Evolutionary conservation across 2,113 vertebrate genomes (phyloP).

Genomic region (Aegithalos caudatus): DNA sequence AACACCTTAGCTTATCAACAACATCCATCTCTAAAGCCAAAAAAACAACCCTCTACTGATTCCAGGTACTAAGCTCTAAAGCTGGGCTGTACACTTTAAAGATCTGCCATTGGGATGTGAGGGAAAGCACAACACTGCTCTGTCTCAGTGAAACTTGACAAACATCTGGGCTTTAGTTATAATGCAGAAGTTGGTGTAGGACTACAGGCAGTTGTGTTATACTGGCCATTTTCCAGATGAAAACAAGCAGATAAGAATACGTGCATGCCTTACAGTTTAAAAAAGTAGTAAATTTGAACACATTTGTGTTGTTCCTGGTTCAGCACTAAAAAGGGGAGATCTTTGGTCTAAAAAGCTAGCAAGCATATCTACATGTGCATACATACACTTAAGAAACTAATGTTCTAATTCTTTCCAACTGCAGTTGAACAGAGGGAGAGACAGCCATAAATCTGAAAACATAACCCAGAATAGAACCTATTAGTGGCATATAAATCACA

Average conservation of each 20-base stretch:
- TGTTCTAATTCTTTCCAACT: not conserved
- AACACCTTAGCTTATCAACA: not conserved
- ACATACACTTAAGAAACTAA: not conserved
- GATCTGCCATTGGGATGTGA: not conserved
- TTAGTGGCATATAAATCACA: conserved; percentile 21
- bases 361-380: not conserved
- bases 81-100: not conserved
- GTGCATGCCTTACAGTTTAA: not conserved
- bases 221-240: not conserved
- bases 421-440: not conserved
- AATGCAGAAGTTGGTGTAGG: not conserved
- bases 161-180: not conserved
- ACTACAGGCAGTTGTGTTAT: not conserved
- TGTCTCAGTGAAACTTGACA: not conserved
- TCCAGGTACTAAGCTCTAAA: not conserved
- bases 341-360: not conserved
- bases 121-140: not conserved
- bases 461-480: not conserved
- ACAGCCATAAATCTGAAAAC: conserved; percentile 29
- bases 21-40: not conserved
- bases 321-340: not conserved
- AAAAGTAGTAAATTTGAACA: not conserved
- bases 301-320: not conserved
- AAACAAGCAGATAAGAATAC: not conserved
- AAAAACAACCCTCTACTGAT: not conserved